phyloP scores from a whole-genome alignment of 2,888 invertebrate species.

The Megaustenia siamemsis region DNA sequence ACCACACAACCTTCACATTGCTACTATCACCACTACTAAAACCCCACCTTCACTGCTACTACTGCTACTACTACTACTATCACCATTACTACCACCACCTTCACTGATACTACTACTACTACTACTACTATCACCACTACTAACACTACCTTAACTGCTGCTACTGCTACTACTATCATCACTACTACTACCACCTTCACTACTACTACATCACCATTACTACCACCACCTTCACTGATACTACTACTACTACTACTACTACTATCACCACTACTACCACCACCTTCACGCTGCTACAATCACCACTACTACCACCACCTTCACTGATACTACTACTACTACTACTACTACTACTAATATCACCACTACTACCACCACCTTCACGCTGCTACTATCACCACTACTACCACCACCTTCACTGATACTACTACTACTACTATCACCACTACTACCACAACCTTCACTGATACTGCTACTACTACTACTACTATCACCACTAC shows the following conservation, averaged over 20 bases:
- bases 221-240: too few relatives aligned
- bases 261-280: too few relatives aligned
- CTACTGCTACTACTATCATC: background rate
- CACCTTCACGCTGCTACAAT: too few relatives aligned
- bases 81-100: background rate
- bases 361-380: background rate
- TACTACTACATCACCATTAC: too few relatives aligned
- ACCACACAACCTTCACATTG: background rate
- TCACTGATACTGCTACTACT: too few relatives aligned
- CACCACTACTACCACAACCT: too few relatives aligned
- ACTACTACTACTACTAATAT: too few relatives aligned
- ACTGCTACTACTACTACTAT: background rate
- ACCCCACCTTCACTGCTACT: background rate
- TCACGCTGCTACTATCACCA: background rate
- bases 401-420: background rate
- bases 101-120: too few relatives aligned
- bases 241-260: too few relatives aligned
- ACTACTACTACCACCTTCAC: too few relatives aligned
- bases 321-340: background rate
- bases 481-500: too few relatives aligned
- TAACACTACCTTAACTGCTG: background rate
- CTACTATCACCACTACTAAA: too few relatives aligned
- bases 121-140: background rate
- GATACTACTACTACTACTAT: background rate
- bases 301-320: conserved; percentile 16